Percentiles rank a stretch among this genome's conserved stretches.
Evolutionary conservation across 2,113 vertebrate species (phyloP).

Genomic region (Poecilia latipinna): DNA sequence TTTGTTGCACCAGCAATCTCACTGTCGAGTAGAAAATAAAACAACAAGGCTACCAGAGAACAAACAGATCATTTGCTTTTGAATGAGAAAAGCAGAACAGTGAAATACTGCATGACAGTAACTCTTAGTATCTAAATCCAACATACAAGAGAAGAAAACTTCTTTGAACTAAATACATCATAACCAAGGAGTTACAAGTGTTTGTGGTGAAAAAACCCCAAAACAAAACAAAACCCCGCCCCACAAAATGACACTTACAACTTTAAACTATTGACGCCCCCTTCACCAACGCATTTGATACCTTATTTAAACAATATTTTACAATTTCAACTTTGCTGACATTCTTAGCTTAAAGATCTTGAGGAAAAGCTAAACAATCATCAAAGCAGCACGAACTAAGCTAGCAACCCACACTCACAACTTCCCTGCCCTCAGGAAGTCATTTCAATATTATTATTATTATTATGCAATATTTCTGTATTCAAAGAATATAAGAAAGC

Average conservation of each 20-base stretch:
- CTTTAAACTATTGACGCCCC: conserved; percentile 30
- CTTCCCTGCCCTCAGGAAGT: conserved; percentile 41
- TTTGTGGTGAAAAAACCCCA: background rate
- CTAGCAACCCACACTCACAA: conserved; percentile 40
- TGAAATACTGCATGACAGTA: conserved; percentile 72
- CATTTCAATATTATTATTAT: conserved; percentile 39
- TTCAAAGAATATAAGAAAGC: conserved; percentile 48
- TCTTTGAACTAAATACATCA: conserved; percentile 41
- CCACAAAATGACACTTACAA: conserved; percentile 36
- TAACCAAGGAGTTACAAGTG: conserved; percentile 43
- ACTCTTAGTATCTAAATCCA: conserved; percentile 51
- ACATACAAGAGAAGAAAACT: conserved; percentile 52
- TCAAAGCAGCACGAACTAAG: conserved; percentile 62
- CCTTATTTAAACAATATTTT: conserved; percentile 37
- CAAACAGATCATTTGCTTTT: conserved; percentile 45
- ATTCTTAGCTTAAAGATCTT: conserved; percentile 37
- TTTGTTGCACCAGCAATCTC: conserved; percentile 58
- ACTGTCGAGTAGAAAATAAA: conserved; percentile 61
- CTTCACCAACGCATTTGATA: conserved; percentile 23
- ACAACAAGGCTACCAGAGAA: conserved; percentile 61
- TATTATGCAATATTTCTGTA: conserved; percentile 51
- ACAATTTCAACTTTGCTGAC: conserved; percentile 43
- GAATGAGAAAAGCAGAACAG: conserved; percentile 65
- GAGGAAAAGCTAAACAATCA: conserved; percentile 52
- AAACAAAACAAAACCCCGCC: background rate